phyloP scores from a whole-genome alignment of 2,113 vertebrate genomes.

The Platysteira castanea region DNA sequence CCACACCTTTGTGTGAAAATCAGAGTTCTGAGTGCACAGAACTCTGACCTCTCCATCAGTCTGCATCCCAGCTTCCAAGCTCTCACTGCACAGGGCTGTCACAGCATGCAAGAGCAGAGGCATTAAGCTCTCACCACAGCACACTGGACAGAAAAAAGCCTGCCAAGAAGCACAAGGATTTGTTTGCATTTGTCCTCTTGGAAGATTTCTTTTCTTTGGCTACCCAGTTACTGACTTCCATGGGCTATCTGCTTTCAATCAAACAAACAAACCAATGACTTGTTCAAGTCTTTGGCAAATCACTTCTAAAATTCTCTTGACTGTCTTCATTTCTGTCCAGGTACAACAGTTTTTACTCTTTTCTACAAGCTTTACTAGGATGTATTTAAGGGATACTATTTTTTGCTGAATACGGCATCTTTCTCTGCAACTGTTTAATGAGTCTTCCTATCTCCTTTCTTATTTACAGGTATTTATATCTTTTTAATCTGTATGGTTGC shows the following conservation, averaged over 20 bases:
- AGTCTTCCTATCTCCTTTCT: background rate
- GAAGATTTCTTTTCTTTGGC: background rate
- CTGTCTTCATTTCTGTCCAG: background rate
- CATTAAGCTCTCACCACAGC: background rate
- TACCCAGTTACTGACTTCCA: background rate
- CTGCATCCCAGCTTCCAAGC: background rate
- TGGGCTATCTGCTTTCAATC: background rate
- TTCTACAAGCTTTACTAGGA: background rate
- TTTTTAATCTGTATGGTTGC: background rate
- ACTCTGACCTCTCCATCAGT: background rate
- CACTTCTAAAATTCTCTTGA: background rate
- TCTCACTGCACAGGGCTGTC: background rate
- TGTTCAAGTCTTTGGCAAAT: background rate
- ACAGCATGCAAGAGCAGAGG: background rate
- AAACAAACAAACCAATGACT: fast-evolving
- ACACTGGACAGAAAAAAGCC: background rate
- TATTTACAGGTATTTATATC: background rate
- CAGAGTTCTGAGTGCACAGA: background rate
- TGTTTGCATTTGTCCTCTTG: background rate
- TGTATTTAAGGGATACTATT: background rate
- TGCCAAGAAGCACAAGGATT: background rate
- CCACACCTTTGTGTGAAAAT: background rate
- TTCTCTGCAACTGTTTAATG: background rate
- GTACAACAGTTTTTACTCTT: background rate
- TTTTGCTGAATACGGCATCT: background rate